Evolutionary conservation across 2,888 invertebrate genomes (phyloP), one percentile per base, ranked within the genome.

Genomic region (Nysson spinosus): DNA sequence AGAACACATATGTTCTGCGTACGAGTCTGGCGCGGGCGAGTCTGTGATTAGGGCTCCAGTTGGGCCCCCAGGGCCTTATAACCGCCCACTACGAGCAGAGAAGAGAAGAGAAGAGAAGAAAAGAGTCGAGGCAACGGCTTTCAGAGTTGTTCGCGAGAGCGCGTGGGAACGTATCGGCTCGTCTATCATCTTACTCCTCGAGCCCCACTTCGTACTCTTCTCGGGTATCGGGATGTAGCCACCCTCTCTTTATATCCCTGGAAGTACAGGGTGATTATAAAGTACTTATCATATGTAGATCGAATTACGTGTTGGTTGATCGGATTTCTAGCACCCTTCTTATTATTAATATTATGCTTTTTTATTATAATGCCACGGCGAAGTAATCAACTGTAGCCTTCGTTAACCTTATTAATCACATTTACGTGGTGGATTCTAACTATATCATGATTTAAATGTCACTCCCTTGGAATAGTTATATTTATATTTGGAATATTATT

Each of bases 81-180:
- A 80, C 82, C 86, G 85, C 86, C 85, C 84, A 85, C 85, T 75
- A 83, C 76, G 74, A 69, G 63, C 52, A 50, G 58, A 68, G 43
- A 39, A 64, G 65, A 54, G 61, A 51, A 52, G 58, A 43, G 37
- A 22, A 24, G 51, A 20, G 32, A 28, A 26, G 42, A 39, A 16
- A 42, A 30, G 61, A 67, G 50, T 6, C 7, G 17, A 43, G 39
- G 24, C 47, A 54, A 51, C 58, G 49, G 64, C 60, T 70, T 64
- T 69, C 58, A 69, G 60, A 62, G 22, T 60, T 56, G 22, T 55
- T 60, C 54, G 69, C 69, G 62, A 73, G 75, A 60, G 62, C 79
- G 82, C 84, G 85, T 85, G 85, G 84, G 85, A 84, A 85, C 84
- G 78, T 82, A 84, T 84, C 81, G 81, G 78, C 82, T 85, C 83